phyloP scores from a whole-genome alignment of 2,888 invertebrate species.

The Piscicola geometra region DNA sequence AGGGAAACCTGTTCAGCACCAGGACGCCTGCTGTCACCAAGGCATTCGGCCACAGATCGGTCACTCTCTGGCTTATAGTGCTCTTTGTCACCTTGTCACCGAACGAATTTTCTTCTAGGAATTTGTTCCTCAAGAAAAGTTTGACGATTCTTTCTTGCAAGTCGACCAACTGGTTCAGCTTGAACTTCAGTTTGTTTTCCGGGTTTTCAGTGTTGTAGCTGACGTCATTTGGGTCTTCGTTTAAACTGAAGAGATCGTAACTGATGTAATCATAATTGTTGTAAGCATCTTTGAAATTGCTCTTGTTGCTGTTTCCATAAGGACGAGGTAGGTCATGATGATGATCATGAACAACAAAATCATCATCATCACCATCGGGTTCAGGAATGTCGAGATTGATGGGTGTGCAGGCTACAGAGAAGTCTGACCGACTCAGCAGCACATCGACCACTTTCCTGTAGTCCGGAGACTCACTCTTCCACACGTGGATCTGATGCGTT shows the following conservation, averaged over 20 bases:
- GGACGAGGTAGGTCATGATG: no score
- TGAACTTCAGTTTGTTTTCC: neutral
- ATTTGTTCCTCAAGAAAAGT: neutral
- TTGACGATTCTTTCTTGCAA: neutral
- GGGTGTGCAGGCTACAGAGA: constrained; percentile 6
- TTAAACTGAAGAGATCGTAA: no score
- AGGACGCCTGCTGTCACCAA: constrained; percentile 80
- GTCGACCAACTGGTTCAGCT: neutral
- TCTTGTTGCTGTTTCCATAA: neutral
- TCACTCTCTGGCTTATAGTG: constrained; percentile 39
- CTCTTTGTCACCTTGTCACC: neutral
- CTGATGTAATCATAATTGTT: neutral
- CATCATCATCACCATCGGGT: neutral
- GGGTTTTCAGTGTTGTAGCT: neutral
- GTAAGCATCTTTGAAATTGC: neutral
- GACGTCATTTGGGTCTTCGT: neutral
- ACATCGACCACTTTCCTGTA: constrained; percentile 16
- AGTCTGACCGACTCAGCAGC: neutral
- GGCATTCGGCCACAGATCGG: constrained; percentile 49
- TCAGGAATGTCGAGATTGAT: neutral
- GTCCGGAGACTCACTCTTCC: constrained; percentile 15
- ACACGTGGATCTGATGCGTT: constrained; percentile 31
- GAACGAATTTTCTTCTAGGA: neutral
- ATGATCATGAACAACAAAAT: no score
- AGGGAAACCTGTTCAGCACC: constrained; percentile 72